These are phyloP conservation scores for Lepisosteus oculatus DNA, from an alignment of 2,113 vertebrate genomes.

Conservation along the genomic window DNA sequence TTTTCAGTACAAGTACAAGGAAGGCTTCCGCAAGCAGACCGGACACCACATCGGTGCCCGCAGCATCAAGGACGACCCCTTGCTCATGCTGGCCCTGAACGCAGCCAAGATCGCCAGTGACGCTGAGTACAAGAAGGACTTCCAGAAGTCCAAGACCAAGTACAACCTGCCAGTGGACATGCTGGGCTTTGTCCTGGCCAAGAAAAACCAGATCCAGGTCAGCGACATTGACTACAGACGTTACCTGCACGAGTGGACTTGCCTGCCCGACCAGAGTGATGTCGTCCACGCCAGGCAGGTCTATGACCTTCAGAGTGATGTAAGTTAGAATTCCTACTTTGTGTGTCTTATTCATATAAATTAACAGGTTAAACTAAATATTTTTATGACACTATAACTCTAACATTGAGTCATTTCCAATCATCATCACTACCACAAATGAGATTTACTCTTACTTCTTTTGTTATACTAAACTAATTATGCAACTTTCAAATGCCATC, in stretches of 20 bases:
- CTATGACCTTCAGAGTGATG: constrained; percentile 91
- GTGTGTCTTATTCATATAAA: too few relatives aligned
- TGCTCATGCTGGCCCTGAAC: constrained; percentile 84
- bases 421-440: too few relatives aligned
- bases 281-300: constrained; percentile 84
- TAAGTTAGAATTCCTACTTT: constrained; percentile 50
- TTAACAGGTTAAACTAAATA: too few relatives aligned
- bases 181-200: constrained; percentile 80
- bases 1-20: too few relatives aligned
- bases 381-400: too few relatives aligned
- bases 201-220: constrained; percentile 84
- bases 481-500: too few relatives aligned
- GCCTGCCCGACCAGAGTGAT: constrained; percentile 88
- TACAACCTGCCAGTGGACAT: constrained; percentile 86
- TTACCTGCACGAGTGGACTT: constrained; percentile 84
- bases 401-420: background rate
- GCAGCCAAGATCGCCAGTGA: constrained; percentile 89
- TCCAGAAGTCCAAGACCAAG: constrained; percentile 85
- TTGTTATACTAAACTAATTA: too few relatives aligned
- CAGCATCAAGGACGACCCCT: constrained; percentile 77
- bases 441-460: too few relatives aligned
- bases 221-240: constrained; percentile 81
- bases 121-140: constrained; percentile 88
- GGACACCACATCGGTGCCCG: constrained; percentile 87
- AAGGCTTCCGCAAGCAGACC: constrained; percentile 81